These are phyloP conservation scores for Scelioninae gen. 1 DNA, from an alignment of 2,888 invertebrate genomes.

Conservation along the genomic window DNA sequence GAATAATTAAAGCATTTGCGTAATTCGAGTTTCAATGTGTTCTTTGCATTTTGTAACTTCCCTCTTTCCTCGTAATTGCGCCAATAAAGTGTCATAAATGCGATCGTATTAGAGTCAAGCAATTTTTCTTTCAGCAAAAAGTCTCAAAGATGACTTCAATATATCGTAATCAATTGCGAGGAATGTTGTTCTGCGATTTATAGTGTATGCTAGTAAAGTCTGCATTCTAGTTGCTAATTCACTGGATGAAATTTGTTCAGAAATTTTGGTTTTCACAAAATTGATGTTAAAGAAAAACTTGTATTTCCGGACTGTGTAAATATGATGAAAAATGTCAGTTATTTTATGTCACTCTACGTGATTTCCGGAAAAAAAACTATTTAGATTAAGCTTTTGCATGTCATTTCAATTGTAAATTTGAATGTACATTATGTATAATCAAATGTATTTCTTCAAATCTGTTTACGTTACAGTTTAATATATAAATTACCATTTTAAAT, in stretches of 20 bases:
- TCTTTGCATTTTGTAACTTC: conserved; percentile 58
- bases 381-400: conserved; percentile 20
- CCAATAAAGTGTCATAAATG: conserved; percentile 50
- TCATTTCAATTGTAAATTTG: conserved; percentile 13
- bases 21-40: conserved; percentile 9
- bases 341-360: conserved; percentile 2
- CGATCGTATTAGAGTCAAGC: conserved; percentile 28
- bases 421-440: background rate
- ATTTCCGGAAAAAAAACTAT: conserved; percentile 5
- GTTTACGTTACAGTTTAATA: background rate
- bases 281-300: background rate
- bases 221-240: too few relatives aligned
- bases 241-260: too few relatives aligned
- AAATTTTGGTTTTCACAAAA: too few relatives aligned
- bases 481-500: too few relatives aligned
- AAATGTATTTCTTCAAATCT: background rate
- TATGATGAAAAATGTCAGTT: background rate
- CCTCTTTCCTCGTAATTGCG: conserved; percentile 53
- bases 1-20: conserved; percentile 60
- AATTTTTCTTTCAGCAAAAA: conserved; percentile 18
- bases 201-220: too few relatives aligned
- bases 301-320: background rate
- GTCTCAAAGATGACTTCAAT: conserved; percentile 30
- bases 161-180: conserved; percentile 25
- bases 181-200: conserved; percentile 10